Evolutionary conservation across 2,888 invertebrate species (phyloP).

Genomic region (Drosophila tanythrix): DNA sequence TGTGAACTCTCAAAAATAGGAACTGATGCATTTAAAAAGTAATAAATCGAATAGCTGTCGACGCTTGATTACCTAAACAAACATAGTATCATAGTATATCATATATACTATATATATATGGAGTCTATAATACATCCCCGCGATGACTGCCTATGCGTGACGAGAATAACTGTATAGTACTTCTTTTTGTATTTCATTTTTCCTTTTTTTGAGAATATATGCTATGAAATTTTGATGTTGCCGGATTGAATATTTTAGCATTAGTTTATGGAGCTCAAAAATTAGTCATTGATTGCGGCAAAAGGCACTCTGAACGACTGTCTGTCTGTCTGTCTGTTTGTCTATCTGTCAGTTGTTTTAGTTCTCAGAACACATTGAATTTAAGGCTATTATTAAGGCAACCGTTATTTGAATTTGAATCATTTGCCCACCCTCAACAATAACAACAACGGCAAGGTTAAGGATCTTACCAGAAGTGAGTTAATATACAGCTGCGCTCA

Average conservation of each 20-base stretch:
- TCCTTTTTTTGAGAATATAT: conserved; percentile 31
- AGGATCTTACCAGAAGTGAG: conserved; percentile 45
- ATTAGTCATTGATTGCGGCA: conserved; percentile 20
- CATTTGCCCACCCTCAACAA: conserved; percentile 2
- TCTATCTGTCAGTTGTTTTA: conserved; percentile 60
- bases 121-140: conserved; percentile 9
- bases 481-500: conserved; percentile 5
- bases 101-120: not conserved
- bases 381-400: conserved; percentile 50
- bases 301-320: conserved; percentile 4
- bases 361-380: conserved; percentile 67
- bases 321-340: not conserved
- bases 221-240: conserved; percentile 70
- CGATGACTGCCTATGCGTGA: conserved; percentile 68
- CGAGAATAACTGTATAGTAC: conserved; percentile 17
- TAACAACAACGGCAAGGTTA: conserved; percentile 16
- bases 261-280: conserved; percentile 21
- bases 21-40: conserved; percentile 3
- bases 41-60: conserved; percentile 14
- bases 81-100: conserved; percentile 9
- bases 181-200: not conserved
- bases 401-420: not conserved
- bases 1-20: conserved; percentile 1
- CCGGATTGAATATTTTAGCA: not conserved
- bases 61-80: conserved; percentile 9